A percentile compares a stretch with the other conserved stretches of the same genome.
phyloP scores from a whole-genome alignment of 2,888 invertebrate species.

The Caenorhabditis sinica region DNA sequence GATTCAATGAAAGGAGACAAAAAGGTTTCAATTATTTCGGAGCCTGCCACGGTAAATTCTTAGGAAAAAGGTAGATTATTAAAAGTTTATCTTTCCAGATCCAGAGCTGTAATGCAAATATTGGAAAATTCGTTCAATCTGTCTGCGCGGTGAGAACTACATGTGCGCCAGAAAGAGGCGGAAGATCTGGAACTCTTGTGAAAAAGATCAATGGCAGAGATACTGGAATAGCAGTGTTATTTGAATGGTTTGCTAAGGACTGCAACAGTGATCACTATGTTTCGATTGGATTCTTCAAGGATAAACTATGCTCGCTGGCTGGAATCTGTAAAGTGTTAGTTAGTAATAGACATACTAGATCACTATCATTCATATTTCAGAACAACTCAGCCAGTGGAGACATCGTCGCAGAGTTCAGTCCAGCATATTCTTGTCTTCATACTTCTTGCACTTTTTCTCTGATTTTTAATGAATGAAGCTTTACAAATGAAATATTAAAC shows the following conservation, averaged over 20 bases:
- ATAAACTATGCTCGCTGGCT: constrained; percentile 22
- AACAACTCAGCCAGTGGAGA: not conserved
- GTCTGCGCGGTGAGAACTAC: not conserved
- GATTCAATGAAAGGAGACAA: not conserved
- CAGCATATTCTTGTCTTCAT: not conserved
- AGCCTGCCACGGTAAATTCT: not conserved
- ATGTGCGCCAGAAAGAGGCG: not conserved
- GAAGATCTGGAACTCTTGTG: constrained; percentile 12
- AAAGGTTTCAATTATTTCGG: not conserved
- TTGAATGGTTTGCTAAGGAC: not conserved
- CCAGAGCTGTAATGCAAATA: not conserved
- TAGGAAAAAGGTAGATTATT: not conserved
- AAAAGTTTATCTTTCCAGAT: not conserved
- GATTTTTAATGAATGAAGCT: not conserved
- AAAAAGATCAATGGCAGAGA: constrained; percentile 16
- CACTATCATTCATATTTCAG: not conserved
- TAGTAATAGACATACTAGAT: not conserved
- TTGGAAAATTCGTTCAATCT: constrained; percentile 1
- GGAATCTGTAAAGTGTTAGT: constrained; percentile 21
- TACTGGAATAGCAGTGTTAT: not conserved
- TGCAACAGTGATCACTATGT: not conserved
- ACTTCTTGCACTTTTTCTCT: not conserved
- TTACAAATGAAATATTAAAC: not conserved
- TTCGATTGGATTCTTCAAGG: constrained; percentile 15
- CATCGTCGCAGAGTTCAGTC: not conserved